Evolutionary conservation across 2,797 vertebrate genomes (phyloP).

Genomic region (Pangasius krempfi): DNA sequence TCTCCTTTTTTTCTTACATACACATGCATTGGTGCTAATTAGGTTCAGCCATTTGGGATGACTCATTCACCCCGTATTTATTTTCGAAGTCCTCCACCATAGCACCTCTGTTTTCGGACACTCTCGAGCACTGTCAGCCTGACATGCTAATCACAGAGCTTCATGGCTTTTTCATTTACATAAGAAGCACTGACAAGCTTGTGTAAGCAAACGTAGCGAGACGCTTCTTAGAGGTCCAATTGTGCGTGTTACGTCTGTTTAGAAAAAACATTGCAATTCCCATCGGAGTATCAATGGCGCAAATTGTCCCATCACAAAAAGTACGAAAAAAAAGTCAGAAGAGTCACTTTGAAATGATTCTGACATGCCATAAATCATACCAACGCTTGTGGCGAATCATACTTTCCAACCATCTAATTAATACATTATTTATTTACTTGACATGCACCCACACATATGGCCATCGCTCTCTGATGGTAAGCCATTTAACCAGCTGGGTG

Average conservation of each 20-base stretch:
- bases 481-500: constrained; percentile 43
- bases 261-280: constrained; percentile 40
- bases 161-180: constrained; percentile 71
- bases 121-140: constrained; percentile 46
- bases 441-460: constrained; percentile 47
- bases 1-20: constrained; percentile 29
- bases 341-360: constrained; percentile 74
- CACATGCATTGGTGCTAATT: constrained; percentile 60
- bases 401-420: constrained; percentile 78
- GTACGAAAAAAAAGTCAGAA: constrained; percentile 48
- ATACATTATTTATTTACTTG: constrained; percentile 79
- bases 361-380: constrained; percentile 81
- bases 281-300: constrained; percentile 20
- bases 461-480: constrained; percentile 31
- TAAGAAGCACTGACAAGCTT: constrained; percentile 76
- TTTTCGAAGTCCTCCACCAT: constrained; percentile 69
- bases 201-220: constrained; percentile 66
- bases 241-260: constrained; percentile 45
- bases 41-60: constrained; percentile 67
- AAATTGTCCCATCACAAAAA: constrained; percentile 48
- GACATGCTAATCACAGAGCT: constrained; percentile 72
- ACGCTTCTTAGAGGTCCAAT: constrained; percentile 38
- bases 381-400: constrained; percentile 70
- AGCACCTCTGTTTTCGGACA: constrained; percentile 66
- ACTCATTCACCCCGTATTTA: constrained; percentile 74